Conservation (phyloP, 2,797 vertebrate species). For the Ficedula albicollis region DNA sequence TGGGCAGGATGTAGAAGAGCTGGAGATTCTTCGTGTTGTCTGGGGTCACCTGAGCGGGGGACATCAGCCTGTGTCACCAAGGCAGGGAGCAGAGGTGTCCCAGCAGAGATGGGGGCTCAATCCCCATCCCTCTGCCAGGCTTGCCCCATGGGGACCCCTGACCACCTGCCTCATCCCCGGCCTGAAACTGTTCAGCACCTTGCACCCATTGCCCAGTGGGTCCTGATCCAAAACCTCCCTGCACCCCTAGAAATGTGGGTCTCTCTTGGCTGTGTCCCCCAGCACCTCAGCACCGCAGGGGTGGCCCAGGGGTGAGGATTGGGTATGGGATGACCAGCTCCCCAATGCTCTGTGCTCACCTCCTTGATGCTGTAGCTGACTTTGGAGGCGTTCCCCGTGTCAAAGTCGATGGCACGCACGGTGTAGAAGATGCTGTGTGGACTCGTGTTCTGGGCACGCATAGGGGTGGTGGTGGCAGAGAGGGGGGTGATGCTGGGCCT, state of each 20-base stretch:
- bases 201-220: not conserved
- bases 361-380: conserved; percentile 48
- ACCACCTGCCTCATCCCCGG: not conserved
- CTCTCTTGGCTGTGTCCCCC: rapidly evolving
- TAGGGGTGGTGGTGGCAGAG: not conserved
- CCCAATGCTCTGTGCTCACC: not conserved
- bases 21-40: not conserved
- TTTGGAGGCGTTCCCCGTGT: conserved; percentile 19
- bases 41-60: conserved; percentile 80
- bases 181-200: not conserved
- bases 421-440: conserved; percentile 20
- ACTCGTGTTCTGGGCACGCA: not conserved
- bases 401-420: not conserved
- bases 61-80: not conserved
- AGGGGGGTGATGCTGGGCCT: not conserved
- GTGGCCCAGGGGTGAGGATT: not conserved
- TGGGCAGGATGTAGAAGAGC: conserved; percentile 77
- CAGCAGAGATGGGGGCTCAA: not conserved
- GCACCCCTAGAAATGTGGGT: not conserved
- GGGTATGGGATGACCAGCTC: not conserved
- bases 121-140: not conserved
- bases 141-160: not conserved
- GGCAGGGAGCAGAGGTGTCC: not conserved
- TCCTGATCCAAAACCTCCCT: not conserved
- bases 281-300: not conserved